Evolutionary conservation across 1,140 invertebrate species (phyloP), one percentile per base, ranked within the genome.

Genomic region (Chlorops oryzae): DNA sequence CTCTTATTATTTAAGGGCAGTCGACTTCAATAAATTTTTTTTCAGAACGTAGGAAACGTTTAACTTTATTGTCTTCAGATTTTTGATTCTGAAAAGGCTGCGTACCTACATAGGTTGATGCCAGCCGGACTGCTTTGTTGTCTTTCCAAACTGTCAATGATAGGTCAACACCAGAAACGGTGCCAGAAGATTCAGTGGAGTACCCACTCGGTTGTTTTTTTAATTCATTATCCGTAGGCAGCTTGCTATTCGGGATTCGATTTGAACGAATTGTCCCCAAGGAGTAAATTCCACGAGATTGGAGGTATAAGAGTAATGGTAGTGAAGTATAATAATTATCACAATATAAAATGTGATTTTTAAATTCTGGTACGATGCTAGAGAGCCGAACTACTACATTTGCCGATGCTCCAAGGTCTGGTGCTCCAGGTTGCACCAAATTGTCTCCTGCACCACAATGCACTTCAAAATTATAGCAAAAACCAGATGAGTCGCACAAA

Each of bases 261-360:
- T 47, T 51, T 13, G 24, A 37, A 44, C 35, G 41, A 51, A 51
- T 51, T 27, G 34, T 47, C 23, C 43, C 41, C 35, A 51, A 51
- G 27, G 43, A 39, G 47, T 37, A 38, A 45, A 51, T 47, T 47
- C 18, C 24, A 17, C 18, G 32, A 20, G 35, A 47, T n/a, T n/a
- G n/a, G n/a, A n/a, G n/a, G n/a, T n/a, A n/a, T n/a, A n/a, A n/a
- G n/a, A n/a, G n/a, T n/a, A n/a, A n/a, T n/a, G n/a, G n/a, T n/a
- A n/a, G n/a, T n/a, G n/a, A n/a, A n/a, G n/a, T n/a, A n/a, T n/a
- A 50, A 42, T 28, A 42, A 42, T 50, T 50, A 27, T 50, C 48
- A 40, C 28, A 49, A 23, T 41, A 49, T n/a, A n/a, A n/a, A 24
- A 41, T 49, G 25, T 38, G 35, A 3, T 42, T 22, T 50, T 50